Percentiles rank a stretch among this genome's conserved stretches.
These are phyloP conservation scores for Emydocephalus ijimae DNA, from an alignment of 2,113 vertebrate genomes.

Conservation along the genomic window DNA sequence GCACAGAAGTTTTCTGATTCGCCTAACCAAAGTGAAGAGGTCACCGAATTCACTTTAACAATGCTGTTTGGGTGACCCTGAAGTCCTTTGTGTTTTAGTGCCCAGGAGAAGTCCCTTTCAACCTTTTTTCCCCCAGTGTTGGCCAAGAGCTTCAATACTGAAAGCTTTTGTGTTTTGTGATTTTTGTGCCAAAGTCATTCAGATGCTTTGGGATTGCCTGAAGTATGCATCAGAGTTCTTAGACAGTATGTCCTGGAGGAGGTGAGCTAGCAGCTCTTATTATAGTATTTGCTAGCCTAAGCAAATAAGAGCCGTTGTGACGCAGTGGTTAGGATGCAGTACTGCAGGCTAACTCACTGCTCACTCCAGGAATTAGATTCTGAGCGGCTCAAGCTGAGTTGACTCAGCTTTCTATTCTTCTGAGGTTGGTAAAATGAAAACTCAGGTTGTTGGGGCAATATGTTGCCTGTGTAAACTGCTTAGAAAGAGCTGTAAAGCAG, in stretches of 20 bases:
- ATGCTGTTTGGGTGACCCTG: background rate
- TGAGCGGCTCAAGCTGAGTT: too few relatives aligned
- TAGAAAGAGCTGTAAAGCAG: too few relatives aligned
- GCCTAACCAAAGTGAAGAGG: background rate
- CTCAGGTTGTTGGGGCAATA: too few relatives aligned
- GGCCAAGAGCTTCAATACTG: background rate
- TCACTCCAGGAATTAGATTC: too few relatives aligned
- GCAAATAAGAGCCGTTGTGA: too few relatives aligned
- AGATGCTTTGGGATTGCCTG: background rate
- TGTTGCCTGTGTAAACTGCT: too few relatives aligned
- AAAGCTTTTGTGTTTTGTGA: background rate
- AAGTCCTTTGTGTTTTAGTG: background rate
- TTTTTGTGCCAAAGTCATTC: background rate
- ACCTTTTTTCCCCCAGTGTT: background rate
- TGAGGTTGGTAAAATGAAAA: too few relatives aligned
- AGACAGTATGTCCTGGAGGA: background rate
- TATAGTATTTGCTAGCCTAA: background rate
- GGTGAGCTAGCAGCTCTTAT: background rate
- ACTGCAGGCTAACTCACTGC: too few relatives aligned
- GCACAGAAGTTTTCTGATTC: background rate
- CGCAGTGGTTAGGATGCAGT: too few relatives aligned
- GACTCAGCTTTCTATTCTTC: too few relatives aligned
- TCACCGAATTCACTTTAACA: background rate
- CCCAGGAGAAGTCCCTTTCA: background rate
- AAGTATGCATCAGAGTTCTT: background rate